Base-by-base conservation (phyloP, 2,797 vertebrate genomes). In the Pampus argenteus region DNA sequence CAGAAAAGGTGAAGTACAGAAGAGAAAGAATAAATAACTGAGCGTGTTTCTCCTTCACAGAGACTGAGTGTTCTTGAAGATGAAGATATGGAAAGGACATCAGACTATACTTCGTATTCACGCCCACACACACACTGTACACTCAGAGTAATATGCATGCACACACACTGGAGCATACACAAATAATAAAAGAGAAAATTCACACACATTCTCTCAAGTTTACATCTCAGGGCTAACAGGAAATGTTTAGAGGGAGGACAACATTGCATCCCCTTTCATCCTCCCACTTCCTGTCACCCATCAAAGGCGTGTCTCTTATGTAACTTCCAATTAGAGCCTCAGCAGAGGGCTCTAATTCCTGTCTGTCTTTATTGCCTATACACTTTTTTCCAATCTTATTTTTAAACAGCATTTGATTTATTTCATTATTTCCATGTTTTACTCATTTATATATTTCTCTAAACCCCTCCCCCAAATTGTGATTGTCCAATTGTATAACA, bases 21-120 rank as follows among this genome's bases (percentile, higher is more conserved):
- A 36, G 34, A 36, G 34, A 36, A 11, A 36, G 40, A 44, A 44
- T 44, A 18, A 44, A 44, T 44, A 44, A 44, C 63, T n/a, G 13
- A 17, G 17, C 40, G 54, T 23, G 20, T 62, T 45, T 48, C 36
- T 31, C 20, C 38, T 49, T 3, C 55, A 48, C 10, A 57, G 15
- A 57, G 4, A 8, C 8, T 17, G 45, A 50, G 34, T 40, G 44
- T 29, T 40, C 34, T 49, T 50, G 5, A 59, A 42, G 50, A 55
- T 68, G 47, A 36, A 52, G 15, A 73, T 51, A 73, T 59, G 55
- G 54, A 73, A 57, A 66, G 44, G 38, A 67, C 56, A 52, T 44
- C 34, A 40, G 45, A 26, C 56, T 52, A 31, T 13, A 15, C 25
- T 20, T 38, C 26, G 42, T 5, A 38, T 8, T 20, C 49, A 26